These are phyloP conservation scores for Eremobia ochroleuca DNA, from an alignment of 2,888 invertebrate species.

Conservation along the genomic window DNA sequence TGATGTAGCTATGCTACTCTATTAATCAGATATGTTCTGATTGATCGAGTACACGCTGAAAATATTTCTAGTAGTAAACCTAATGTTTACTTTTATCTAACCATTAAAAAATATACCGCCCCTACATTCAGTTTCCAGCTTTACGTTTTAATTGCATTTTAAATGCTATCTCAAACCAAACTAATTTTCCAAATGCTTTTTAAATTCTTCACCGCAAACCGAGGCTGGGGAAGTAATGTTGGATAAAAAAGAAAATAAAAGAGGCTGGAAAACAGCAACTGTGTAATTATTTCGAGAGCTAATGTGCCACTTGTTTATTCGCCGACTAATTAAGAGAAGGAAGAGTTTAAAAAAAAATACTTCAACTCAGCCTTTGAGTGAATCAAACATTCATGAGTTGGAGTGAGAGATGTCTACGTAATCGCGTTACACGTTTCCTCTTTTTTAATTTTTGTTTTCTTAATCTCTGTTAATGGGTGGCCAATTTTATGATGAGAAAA, in stretches of 20 bases:
- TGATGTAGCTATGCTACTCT: background rate
- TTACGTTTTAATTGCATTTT: constrained; percentile 70
- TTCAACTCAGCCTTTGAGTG: constrained; percentile 80
- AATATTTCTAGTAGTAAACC: background rate
- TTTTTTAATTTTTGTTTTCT: constrained; percentile 74
- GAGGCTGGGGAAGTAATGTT: constrained; percentile 77
- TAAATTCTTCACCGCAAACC: constrained; percentile 87
- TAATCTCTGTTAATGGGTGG: constrained; percentile 68
- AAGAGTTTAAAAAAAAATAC: constrained; percentile 85
- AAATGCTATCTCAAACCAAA: constrained; percentile 81
- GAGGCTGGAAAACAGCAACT: constrained; percentile 79
- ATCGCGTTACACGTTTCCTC: constrained; percentile 72
- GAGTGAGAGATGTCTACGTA: constrained; percentile 76
- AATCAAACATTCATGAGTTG: constrained; percentile 88
- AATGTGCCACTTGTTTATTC: constrained; percentile 90
- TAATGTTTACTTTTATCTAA: background rate
- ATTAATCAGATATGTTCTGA: background rate
- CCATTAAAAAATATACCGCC: constrained; percentile 9
- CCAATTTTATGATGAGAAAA: constrained; percentile 52
- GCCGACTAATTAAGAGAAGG: constrained; percentile 89
- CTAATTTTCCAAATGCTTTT: constrained; percentile 88
- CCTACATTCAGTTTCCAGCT: constrained; percentile 38
- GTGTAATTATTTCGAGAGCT: constrained; percentile 89
- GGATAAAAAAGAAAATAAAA: constrained; percentile 72
- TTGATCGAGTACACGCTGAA: background rate